Percentiles rank a stretch among this genome's conserved stretches.
These are phyloP conservation scores for Brachirus orientalis DNA, from an alignment of 2,113 vertebrate species.

Conservation along the genomic window DNA sequence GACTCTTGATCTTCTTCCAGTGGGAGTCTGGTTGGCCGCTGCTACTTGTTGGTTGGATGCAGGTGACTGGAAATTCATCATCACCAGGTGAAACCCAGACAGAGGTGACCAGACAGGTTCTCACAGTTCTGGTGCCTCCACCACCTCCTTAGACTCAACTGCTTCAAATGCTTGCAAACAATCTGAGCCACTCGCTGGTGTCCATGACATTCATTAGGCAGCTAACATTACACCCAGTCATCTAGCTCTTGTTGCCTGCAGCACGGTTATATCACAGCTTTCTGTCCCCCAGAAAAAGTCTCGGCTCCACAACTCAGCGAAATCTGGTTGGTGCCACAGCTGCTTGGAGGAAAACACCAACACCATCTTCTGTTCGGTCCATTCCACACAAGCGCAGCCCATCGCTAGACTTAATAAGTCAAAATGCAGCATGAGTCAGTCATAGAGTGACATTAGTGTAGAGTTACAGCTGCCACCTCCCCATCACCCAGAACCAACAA, in stretches of 20 bases:
- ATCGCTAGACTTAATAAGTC: constrained; percentile 59
- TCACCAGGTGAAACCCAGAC: constrained; percentile 2
- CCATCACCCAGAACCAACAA: constrained; percentile 23
- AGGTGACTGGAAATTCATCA: constrained; percentile 51
- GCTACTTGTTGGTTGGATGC: constrained; percentile 21
- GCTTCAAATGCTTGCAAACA: constrained; percentile 12
- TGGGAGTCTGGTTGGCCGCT: constrained; percentile 16
- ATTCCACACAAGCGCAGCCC: neutral
- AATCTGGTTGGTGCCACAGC: neutral
- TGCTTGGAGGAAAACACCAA: constrained; percentile 4
- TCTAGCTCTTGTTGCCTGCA: neutral
- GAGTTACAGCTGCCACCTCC: constrained; percentile 59
- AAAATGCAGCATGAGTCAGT: constrained; percentile 37
- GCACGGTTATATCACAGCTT: neutral
- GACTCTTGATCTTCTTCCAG: constrained; percentile 65
- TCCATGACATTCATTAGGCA: constrained; percentile 25
- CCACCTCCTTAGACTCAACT: neutral
- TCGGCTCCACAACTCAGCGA: constrained; percentile 4
- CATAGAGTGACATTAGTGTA: constrained; percentile 47
- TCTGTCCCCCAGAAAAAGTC: neutral
- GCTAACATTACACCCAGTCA: constrained; percentile 2
- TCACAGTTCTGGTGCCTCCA: constrained; percentile 15
- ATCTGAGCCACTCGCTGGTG: constrained; percentile 1
- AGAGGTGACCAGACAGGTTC: constrained; percentile 4
- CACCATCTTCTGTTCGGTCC: constrained; percentile 14